Evolutionary conservation across 2,113 vertebrate species (phyloP).

Genomic region (Notarius quadriscutis): DNA sequence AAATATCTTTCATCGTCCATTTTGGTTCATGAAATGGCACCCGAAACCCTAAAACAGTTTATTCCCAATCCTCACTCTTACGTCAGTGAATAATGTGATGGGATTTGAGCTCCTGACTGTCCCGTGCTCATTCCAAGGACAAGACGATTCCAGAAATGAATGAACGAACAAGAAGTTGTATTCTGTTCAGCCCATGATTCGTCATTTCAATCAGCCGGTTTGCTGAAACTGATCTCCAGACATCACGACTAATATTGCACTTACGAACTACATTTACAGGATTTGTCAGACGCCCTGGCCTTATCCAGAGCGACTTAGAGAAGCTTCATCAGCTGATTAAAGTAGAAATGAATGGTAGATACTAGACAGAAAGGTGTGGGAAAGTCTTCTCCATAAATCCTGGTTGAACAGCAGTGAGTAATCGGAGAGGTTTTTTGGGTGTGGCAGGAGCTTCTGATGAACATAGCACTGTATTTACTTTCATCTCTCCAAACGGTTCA

Average conservation of each 20-base stretch:
- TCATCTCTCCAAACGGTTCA: constrained; percentile 54
- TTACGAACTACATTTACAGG: too few relatives aligned
- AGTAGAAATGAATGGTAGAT: constrained; percentile 1
- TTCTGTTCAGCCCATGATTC: neutral
- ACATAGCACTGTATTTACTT: constrained; percentile 57
- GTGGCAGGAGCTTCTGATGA: constrained; percentile 51
- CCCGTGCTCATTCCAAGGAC: neutral
- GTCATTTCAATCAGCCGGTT: neutral
- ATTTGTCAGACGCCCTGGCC: too few relatives aligned
- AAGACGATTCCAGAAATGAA: neutral
- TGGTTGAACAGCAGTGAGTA: constrained; percentile 31
- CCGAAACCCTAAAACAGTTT: neutral
- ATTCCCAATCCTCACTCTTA: neutral
- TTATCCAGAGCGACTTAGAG: neutral
- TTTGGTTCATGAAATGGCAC: neutral
- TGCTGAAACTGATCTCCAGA: neutral
- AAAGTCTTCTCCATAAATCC: constrained; percentile 26
- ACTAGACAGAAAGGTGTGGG: constrained; percentile 19
- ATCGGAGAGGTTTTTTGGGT: constrained; percentile 52
- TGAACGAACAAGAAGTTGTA: neutral
- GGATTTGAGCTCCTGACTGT: neutral
- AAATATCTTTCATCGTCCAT: neutral
- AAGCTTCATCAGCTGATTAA: constrained; percentile 7
- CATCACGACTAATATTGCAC: neutral
- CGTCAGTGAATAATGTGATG: neutral